Base-by-base conservation (phyloP, 1,140 invertebrate species). In the Geopemphigus sp. region DNA sequence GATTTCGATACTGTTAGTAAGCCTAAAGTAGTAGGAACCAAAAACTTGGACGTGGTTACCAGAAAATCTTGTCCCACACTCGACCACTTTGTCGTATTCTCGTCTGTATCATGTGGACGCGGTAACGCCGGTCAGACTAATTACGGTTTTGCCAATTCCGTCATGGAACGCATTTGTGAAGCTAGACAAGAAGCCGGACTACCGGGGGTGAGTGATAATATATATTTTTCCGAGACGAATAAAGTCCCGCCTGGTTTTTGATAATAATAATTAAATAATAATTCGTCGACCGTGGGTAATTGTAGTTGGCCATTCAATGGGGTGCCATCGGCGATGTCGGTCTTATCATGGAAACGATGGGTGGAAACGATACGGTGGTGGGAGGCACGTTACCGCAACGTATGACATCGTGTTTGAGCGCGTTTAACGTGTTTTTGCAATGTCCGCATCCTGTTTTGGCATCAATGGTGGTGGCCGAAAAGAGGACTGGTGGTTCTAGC, bases 291-390 rank as follows among this genome's bases (percentile, higher is more conserved):
- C 47, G n/a, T 54, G 5, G 11, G 0, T 59, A 83, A 83, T 59
- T 97, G n/a, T 66, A 83, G 83, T 66, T 97, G 22, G 95, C 96
- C 29, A 95, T 99, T 82, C 97, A 99, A 85, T 99, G 96, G 96
- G 97, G 97, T 82, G 95, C 96, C 57, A 95, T 99, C 83, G 96
- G 95, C 82, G 97, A 99, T 86, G 97, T 98, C 24, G 97, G 97
- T 81, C 87, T 98, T 32, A 90, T 98, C 78, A 84, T 94, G 80
- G 94, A 97, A 82, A 93, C 90, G 50, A 91, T 97, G 88, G 93
- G 93, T 26, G 87, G 84, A 24, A 95, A 96, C 84, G 94, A 97
- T 22, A 93, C 91, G 0, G 94, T 94, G 76, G 90, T 98, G 73
- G 94, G 94, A 80, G 97, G 97, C 76, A 97, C 96, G 12, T 83